Conservation (phyloP, 2,113 vertebrate genomes). For the Phodopus roborovskii region DNA sequence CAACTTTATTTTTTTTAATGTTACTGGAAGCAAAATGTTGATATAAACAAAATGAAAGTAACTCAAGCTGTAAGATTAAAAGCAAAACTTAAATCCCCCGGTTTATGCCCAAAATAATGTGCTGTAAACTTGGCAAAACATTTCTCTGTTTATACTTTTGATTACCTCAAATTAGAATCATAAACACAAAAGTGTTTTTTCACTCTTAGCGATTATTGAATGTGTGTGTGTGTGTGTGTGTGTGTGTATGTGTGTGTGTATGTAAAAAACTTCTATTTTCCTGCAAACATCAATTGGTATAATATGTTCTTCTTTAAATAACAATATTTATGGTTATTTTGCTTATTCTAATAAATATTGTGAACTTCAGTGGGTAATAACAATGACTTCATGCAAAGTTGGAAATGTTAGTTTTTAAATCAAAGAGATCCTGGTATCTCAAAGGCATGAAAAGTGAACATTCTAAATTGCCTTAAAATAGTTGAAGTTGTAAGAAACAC, state of each 20-base stretch:
- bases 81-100: constrained; percentile 48
- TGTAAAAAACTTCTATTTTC: constrained; percentile 40
- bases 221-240: neutral
- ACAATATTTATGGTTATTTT: constrained; percentile 36
- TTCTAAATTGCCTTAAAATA: constrained; percentile 34
- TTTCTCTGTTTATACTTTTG: constrained; percentile 59
- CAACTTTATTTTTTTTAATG: constrained; percentile 32
- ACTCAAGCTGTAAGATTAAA: constrained; percentile 43
- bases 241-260: neutral
- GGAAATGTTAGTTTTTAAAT: constrained; percentile 51
- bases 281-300: constrained; percentile 57
- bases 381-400: constrained; percentile 76
- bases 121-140: constrained; percentile 49
- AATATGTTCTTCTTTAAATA: constrained; percentile 60
- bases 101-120: neutral
- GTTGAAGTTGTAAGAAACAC: constrained; percentile 43
- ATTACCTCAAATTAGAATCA: constrained; percentile 48
- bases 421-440: neutral
- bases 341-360: neutral
- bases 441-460: constrained; percentile 54
- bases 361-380: neutral
- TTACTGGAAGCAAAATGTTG: constrained; percentile 59
- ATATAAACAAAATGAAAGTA: constrained; percentile 60
- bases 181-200: constrained; percentile 27
- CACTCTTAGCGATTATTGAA: neutral